Evolutionary conservation across 2,888 invertebrate genomes (phyloP).

Genomic region (Philopedon plagiatum): DNA sequence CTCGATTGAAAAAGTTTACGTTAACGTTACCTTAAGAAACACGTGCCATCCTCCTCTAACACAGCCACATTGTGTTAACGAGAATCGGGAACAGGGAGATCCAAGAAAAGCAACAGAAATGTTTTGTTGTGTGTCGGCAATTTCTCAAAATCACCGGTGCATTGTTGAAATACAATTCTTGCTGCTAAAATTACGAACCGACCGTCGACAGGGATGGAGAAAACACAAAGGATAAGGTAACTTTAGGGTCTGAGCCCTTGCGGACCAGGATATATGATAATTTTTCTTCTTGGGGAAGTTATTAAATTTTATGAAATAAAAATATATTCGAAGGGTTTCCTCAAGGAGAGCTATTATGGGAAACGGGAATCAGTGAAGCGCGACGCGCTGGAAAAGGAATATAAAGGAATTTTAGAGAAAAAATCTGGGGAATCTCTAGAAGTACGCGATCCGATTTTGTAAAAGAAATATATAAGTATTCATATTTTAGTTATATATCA

Average conservation of each 20-base stretch:
- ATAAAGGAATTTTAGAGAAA: too few species aligned
- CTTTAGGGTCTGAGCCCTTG: slow-evolving; percentile 55
- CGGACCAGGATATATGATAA: slow-evolving; percentile 49
- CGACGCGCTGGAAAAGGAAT: neutral
- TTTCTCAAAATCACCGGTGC: slow-evolving; percentile 61
- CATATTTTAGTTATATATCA: too few species aligned
- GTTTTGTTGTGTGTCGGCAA: slow-evolving; percentile 58
- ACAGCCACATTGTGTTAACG: slow-evolving; percentile 1
- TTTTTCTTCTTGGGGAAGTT: slow-evolving; percentile 48
- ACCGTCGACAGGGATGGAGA: slow-evolving; percentile 50
- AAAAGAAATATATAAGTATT: too few species aligned
- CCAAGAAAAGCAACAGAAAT: slow-evolving; percentile 54
- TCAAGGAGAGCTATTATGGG: neutral
- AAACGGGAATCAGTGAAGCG: neutral
- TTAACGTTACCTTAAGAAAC: neutral
- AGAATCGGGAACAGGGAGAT: slow-evolving; percentile 10
- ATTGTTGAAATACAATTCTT: slow-evolving; percentile 58
- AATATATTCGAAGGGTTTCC: neutral
- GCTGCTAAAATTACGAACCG: slow-evolving; percentile 56
- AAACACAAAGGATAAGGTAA: slow-evolving; percentile 55
- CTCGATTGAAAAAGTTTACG: neutral
- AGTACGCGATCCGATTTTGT: too few species aligned
- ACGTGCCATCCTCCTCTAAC: neutral
- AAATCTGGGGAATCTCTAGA: neutral
- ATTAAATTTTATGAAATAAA: slow-evolving; percentile 17